Conservation (phyloP, 2,797 vertebrate species). For the Pantherophis vulpinus region DNA sequence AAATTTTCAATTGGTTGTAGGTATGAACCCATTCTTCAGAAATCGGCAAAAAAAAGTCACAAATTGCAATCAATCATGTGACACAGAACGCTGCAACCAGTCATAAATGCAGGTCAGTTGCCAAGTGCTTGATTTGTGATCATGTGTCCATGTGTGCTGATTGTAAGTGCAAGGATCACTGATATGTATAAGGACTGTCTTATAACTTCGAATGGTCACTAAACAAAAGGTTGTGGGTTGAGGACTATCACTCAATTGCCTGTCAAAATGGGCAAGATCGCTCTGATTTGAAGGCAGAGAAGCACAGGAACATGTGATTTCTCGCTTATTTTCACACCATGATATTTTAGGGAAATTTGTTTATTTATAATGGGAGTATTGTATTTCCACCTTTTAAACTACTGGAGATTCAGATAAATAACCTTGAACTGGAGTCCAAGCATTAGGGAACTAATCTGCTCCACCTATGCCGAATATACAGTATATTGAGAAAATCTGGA, state of each 20-base stretch:
- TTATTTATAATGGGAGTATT: neutral
- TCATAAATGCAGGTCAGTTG: neutral
- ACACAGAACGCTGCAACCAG: neutral
- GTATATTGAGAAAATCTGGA: neutral
- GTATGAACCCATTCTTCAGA: neutral
- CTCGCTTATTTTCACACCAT: neutral
- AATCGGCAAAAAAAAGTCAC: neutral
- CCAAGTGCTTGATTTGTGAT: neutral
- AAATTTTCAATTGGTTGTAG: neutral
- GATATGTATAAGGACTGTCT: neutral
- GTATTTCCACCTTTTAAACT: neutral
- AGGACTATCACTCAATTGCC: neutral
- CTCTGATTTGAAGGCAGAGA: neutral
- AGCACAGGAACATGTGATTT: neutral
- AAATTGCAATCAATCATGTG: neutral
- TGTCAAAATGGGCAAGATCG: neutral
- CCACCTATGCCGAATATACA: neutral
- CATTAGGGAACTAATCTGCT: neutral
- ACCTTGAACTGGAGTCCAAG: neutral
- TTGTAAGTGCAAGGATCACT: neutral
- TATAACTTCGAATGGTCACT: neutral
- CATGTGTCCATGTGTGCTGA: neutral
- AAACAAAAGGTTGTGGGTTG: neutral
- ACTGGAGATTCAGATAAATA: neutral
- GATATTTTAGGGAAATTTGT: neutral